Base-by-base conservation (phyloP, 2,888 invertebrate genomes). In the Micoletzkya japonica region DNA sequence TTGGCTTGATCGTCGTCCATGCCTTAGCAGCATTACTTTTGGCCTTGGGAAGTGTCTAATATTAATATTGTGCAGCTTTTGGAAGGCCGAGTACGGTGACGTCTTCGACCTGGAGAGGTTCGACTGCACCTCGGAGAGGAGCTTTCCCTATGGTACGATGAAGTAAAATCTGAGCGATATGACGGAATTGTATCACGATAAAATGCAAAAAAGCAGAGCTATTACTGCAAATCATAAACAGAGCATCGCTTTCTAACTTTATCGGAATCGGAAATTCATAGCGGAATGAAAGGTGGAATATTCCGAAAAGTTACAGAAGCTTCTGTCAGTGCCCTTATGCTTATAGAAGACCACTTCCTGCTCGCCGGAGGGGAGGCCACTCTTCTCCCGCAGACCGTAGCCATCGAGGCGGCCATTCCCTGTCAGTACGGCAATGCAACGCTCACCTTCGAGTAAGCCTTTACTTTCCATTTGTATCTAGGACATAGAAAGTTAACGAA, bases 391-490 rank as follows among this genome's bases (percentile, higher is more conserved):
- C 70, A 74, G 39, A 76, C 71, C 17, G 81, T 77, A 1, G 81
- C 81, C 0, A 69, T 82, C 17, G 82, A 82, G 75, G 74, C 77
- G n/a, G 71, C 71, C 56, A 77, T 82, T 67, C 81, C 81, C 2
- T 82, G 82, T 70, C 81, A 82, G 63, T 76, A 74, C 54, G 82
- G 77, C n/a, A 76, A 77, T 61, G 79, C 80, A 1, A 72, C 70
- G n/a, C 63, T 82, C 6, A 73, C 76, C 56, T 82, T 82, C 54
- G 80, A 82, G 80, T 82, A 50, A 44, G 76, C 57, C 39, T 32
- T 52, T 17, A 32, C 20, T 10, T 7, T n/a, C 14, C 10, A 44
- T 28, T 32, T n/a, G n/a, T n/a, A n/a, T n/a, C n/a, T n/a, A n/a
- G n/a, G n/a, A n/a, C n/a, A n/a, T n/a, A n/a, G n/a, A n/a, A n/a